phyloP scores from a whole-genome alignment of 2,888 invertebrate species.

The Tinea semifulvella region DNA sequence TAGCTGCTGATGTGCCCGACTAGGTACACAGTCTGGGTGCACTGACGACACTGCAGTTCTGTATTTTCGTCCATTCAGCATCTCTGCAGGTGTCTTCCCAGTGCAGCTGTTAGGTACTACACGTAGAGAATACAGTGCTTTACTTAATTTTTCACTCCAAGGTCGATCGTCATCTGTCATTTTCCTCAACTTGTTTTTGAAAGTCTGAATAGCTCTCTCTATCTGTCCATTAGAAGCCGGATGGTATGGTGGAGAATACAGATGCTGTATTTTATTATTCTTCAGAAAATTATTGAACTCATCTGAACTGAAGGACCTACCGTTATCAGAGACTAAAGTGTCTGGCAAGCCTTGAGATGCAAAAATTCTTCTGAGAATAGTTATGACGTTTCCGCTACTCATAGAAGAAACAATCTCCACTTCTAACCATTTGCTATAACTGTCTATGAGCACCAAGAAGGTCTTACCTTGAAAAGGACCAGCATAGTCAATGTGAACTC shows the following conservation, averaged over 20 bases:
- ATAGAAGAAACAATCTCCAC: conserved; percentile 11
- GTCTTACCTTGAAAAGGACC: conserved; percentile 17
- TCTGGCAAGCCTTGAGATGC: conserved; percentile 16
- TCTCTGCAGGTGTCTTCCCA: conserved; percentile 19
- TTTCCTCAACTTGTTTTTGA: conserved; percentile 17
- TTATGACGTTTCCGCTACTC: conserved; percentile 6
- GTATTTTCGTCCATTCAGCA: conserved; percentile 17
- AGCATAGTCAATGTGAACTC: conserved; percentile 19
- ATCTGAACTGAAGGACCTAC: conserved; percentile 15
- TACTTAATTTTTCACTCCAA: conserved; percentile 18
- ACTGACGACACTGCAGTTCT: conserved; percentile 12
- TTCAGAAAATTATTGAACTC: conserved; percentile 17
- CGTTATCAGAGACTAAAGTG: conserved; percentile 17
- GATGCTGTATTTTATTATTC: conserved; percentile 15
- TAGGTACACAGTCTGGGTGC: conserved; percentile 11
- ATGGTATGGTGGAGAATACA: conserved; percentile 17
- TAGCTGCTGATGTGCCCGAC: no score
- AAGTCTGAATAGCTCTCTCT: conserved; percentile 15
- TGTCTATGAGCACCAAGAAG: conserved; percentile 17
- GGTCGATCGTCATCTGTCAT: no score
- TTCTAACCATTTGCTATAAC: conserved; percentile 17
- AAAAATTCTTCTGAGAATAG: conserved; percentile 15
- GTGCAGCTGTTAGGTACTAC: conserved; percentile 17
- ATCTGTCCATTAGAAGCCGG: conserved; percentile 17
- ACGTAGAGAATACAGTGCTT: conserved; percentile 16